phyloP scores from a whole-genome alignment of 2,888 invertebrate species.

The Sinotaia quadrata region DNA sequence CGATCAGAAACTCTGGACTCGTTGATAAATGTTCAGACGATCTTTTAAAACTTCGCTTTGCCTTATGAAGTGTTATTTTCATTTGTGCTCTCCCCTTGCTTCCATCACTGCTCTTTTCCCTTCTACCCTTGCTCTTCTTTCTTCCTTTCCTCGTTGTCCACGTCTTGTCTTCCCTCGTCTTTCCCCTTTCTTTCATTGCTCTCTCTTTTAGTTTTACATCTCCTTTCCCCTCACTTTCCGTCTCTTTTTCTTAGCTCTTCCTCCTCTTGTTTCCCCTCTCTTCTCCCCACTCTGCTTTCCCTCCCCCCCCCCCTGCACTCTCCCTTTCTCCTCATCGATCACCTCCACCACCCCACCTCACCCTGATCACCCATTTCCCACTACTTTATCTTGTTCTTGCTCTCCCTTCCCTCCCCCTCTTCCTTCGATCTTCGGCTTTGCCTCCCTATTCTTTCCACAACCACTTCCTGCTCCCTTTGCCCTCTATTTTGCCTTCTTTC shows the following conservation, averaged over 20 bases:
- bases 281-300: not conserved
- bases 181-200: not conserved
- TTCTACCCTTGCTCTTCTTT: not conserved
- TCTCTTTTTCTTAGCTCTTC: not conserved
- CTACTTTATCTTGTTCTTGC: not conserved
- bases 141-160: not conserved
- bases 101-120: not conserved
- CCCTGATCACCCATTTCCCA: not conserved
- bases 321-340: not conserved
- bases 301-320: not conserved
- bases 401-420: not conserved
- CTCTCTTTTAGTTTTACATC: not conserved
- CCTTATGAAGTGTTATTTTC: too few relatives aligned
- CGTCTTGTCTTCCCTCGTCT: constrained; percentile 7
- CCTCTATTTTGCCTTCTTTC: not conserved
- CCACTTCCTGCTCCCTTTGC: not conserved
- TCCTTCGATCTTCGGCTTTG: not conserved
- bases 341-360: not conserved
- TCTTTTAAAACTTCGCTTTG: too few relatives aligned
- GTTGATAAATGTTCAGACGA: too few relatives aligned
- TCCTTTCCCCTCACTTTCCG: constrained; percentile 6
- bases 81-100: not conserved
- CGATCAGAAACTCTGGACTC: too few relatives aligned
- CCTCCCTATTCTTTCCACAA: not conserved
- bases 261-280: not conserved